phyloP scores from a whole-genome alignment of 2,797 vertebrate genomes.

The Gila robusta region DNA sequence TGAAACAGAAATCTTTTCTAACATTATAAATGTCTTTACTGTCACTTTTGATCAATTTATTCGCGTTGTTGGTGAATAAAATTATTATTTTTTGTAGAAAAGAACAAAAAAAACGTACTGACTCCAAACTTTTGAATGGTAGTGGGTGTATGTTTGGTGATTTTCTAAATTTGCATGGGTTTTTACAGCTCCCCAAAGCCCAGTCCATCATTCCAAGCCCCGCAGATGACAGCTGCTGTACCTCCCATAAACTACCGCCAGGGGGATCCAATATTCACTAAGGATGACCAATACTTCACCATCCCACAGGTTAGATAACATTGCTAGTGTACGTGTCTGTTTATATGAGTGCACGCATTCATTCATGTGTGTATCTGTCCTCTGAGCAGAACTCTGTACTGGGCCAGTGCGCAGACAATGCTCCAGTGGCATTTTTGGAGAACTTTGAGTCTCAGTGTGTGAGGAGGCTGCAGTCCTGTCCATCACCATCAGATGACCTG shows the following conservation, averaged over 20 bases:
- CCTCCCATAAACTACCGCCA: slow-evolving; percentile 80
- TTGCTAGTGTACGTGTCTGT: not conserved
- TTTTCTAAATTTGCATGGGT: not conserved
- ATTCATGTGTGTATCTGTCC: not conserved
- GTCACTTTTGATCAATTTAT: not conserved
- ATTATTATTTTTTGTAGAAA: too few relatives aligned
- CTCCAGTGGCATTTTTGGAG: slow-evolving; percentile 87
- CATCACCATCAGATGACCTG: slow-evolving; percentile 65
- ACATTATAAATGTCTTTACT: not conserved
- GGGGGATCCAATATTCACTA: slow-evolving; percentile 86
- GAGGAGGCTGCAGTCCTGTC: slow-evolving; percentile 73
- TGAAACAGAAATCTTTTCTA: not conserved
- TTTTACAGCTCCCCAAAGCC: slow-evolving; percentile 73
- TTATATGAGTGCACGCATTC: not conserved
- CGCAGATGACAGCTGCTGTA: slow-evolving; percentile 65
- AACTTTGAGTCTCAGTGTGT: slow-evolving; percentile 80
- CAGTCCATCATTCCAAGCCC: slow-evolving; percentile 73
- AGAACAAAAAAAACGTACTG: too few relatives aligned
- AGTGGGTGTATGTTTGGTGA: not conserved
- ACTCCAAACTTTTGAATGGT: not conserved
- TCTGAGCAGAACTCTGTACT: slow-evolving; percentile 76
- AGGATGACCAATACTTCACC: slow-evolving; percentile 81
- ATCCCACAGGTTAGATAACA: slow-evolving; percentile 85
- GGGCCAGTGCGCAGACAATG: slow-evolving; percentile 82
- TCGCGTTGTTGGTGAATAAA: not conserved